Conservation (phyloP, 2,888 invertebrate species). For the Netelia fuscicornis region DNA sequence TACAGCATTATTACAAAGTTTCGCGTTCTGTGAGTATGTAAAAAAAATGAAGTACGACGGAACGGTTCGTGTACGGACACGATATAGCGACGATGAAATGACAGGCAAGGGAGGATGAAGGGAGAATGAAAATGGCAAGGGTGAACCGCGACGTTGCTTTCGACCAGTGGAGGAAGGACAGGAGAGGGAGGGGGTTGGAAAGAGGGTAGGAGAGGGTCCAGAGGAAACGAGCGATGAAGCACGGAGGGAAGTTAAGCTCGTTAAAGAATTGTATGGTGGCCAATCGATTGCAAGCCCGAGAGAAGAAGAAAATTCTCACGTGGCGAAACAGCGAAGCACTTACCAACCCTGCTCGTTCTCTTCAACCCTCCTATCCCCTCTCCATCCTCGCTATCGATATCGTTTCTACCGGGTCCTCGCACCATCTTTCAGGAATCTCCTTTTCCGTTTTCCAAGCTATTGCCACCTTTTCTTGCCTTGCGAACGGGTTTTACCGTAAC, state of each 20-base stretch:
- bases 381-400: slow-evolving; percentile 32
- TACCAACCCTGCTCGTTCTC: slow-evolving; percentile 63
- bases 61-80: neutral
- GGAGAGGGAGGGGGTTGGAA: slow-evolving; percentile 44
- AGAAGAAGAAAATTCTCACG: slow-evolving; percentile 74
- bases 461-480: slow-evolving; percentile 3
- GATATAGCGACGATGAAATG: slow-evolving; percentile 2
- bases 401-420: neutral
- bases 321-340: slow-evolving; percentile 70
- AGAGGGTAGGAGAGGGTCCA: neutral
- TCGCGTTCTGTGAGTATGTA: slow-evolving; percentile 62
- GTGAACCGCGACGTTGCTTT: slow-evolving; percentile 39
- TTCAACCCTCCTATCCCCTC: slow-evolving; percentile 33
- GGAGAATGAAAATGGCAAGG: slow-evolving; percentile 52
- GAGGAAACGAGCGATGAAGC: slow-evolving; percentile 62
- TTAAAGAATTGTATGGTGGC: slow-evolving; percentile 75
- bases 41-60: neutral
- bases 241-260: slow-evolving; percentile 76
- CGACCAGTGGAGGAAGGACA: slow-evolving; percentile 39
- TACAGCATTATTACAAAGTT: slow-evolving; percentile 77
- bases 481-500: slow-evolving; percentile 35
- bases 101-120: slow-evolving; percentile 32
- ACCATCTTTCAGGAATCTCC: slow-evolving; percentile 43
- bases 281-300: slow-evolving; percentile 73
- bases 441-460: slow-evolving; percentile 4